phyloP scores from a whole-genome alignment of 2,888 invertebrate species.

The Leptinotarsa juncta region DNA sequence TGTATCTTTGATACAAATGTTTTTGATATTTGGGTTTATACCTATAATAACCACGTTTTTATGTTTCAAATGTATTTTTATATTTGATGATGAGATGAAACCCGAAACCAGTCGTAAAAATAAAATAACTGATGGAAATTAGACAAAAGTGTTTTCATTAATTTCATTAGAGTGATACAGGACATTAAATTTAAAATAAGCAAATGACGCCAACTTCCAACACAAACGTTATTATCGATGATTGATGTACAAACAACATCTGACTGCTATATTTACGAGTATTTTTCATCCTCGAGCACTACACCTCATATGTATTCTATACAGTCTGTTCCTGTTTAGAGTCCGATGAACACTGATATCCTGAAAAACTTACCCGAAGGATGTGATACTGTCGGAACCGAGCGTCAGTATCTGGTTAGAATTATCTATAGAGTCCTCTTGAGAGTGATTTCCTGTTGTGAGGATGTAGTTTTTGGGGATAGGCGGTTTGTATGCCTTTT shows the following conservation, averaged over 20 bases:
- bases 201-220: too few species aligned
- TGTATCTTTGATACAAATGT: too few species aligned
- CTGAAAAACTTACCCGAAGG: conserved; percentile 75
- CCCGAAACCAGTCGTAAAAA: too few species aligned
- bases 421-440: conserved; percentile 84
- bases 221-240: too few species aligned
- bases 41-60: too few species aligned
- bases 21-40: too few species aligned
- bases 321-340: conserved; percentile 6
- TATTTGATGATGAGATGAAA: too few species aligned
- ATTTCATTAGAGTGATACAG: background rate
- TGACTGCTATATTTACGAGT: background rate
- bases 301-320: conserved; percentile 13
- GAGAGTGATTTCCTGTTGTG: conserved; percentile 79
- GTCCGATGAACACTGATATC: conserved; percentile 30
- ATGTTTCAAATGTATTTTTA: too few species aligned
- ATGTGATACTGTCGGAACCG: conserved; percentile 77
- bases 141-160: too few species aligned
- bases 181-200: too few species aligned
- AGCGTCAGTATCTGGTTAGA: conserved; percentile 80
- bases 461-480: conserved; percentile 79
- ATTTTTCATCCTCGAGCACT: conserved; percentile 31
- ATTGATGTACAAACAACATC: too few species aligned
- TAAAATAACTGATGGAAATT: too few species aligned
- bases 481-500: conserved; percentile 90